Conservation (phyloP, 2,797 vertebrate genomes). For the Liasis olivaceus region DNA sequence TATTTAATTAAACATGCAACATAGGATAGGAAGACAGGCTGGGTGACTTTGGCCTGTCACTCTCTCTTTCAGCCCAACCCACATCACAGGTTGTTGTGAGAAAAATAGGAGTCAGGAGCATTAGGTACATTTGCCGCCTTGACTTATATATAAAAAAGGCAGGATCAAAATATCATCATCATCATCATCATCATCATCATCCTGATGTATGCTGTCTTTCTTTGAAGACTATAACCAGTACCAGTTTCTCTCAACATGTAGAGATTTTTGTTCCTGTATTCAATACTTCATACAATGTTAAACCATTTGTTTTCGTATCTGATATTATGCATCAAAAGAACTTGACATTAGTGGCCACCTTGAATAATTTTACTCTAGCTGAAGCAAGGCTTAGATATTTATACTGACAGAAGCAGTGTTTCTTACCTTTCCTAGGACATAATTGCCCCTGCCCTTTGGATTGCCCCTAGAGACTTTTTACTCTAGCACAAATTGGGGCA, state of each 20-base stretch:
- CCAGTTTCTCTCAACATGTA: conserved; percentile 24
- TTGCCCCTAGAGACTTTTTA: not conserved
- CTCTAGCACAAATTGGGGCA: not conserved
- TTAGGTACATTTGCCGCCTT: not conserved
- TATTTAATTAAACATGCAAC: conserved; percentile 33
- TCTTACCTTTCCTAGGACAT: not conserved
- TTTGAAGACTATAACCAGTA: not conserved
- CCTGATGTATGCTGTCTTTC: not conserved
- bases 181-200: not conserved
- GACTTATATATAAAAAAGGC: not conserved
- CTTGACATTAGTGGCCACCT: not conserved
- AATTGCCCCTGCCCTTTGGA: not conserved
- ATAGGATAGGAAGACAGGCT: not conserved
- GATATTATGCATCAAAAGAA: not conserved
- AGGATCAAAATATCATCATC: not conserved
- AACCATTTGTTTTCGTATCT: not conserved
- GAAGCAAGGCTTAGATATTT: not conserved
- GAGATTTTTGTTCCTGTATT: conserved; percentile 31
- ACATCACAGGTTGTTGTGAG: not conserved
- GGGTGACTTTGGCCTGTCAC: not conserved
- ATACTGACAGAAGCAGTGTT: not conserved
- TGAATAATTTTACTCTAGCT: not conserved
- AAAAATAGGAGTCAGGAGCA: not conserved
- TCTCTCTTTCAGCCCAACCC: not conserved
- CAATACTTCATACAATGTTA: not conserved